Evolutionary conservation across 2,888 invertebrate genomes (phyloP).

Genomic region (Malthinus flaveolus): DNA sequence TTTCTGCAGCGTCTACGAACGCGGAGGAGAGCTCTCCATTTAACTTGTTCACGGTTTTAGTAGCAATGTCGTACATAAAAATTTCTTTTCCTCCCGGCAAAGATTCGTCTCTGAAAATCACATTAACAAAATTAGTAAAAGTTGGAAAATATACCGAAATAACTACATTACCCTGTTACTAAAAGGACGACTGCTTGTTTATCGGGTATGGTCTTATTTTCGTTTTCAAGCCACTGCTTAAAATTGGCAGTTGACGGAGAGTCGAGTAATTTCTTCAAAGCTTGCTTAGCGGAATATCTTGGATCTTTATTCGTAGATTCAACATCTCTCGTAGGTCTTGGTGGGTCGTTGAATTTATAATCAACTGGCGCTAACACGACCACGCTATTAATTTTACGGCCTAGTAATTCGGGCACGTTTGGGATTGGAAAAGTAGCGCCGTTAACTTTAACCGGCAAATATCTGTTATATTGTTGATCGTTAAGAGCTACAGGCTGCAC

Average conservation of each 20-base stretch:
- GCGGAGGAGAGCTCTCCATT: slow-evolving; percentile 81
- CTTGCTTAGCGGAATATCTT: slow-evolving; percentile 59
- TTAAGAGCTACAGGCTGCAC: slow-evolving; percentile 75
- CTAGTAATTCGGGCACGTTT: slow-evolving; percentile 73
- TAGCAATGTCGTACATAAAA: slow-evolving; percentile 82
- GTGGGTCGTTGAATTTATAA: slow-evolving; percentile 61
- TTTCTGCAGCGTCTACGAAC: slow-evolving; percentile 86
- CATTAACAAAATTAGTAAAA: neutral
- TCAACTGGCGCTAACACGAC: slow-evolving; percentile 84
- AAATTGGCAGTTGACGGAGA: slow-evolving; percentile 78
- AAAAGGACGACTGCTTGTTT: slow-evolving; percentile 80
- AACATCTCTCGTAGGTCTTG: slow-evolving; percentile 57
- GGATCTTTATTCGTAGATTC: slow-evolving; percentile 36
- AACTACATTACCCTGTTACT: slow-evolving; percentile 73
- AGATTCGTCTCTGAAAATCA: slow-evolving; percentile 32
- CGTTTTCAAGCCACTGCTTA: slow-evolving; percentile 77
- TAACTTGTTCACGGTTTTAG: slow-evolving; percentile 74
- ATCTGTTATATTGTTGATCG: slow-evolving; percentile 78
- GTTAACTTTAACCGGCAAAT: slow-evolving; percentile 81
- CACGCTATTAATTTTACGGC: slow-evolving; percentile 80
- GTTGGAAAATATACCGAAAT: neutral
- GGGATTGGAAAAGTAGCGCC: slow-evolving; percentile 85
- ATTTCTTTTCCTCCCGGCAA: slow-evolving; percentile 70
- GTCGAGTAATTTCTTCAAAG: slow-evolving; percentile 74
- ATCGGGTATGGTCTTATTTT: slow-evolving; percentile 73